Base-by-base conservation (phyloP, 2,888 invertebrate genomes). In the Caenorhabditis macrosperma region DNA sequence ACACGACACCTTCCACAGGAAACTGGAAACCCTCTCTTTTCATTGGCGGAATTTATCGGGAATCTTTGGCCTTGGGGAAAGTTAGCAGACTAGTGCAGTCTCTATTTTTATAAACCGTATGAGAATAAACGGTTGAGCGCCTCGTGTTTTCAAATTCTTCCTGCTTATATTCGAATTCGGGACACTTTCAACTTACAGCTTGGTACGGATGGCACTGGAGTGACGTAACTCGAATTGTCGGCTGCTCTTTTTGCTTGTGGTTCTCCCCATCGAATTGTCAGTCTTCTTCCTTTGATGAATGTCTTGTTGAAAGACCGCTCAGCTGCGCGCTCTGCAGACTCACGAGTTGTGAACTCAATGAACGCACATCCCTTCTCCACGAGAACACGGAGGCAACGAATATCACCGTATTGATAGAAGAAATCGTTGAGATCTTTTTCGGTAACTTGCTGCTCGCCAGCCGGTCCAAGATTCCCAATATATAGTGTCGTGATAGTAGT, bases 331-430 rank as follows among this genome's bases (percentile, higher is more conserved):
- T 99, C 99, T 0, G 98, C 95, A 0, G 97, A 94, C 59, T 93
- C 93, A 69, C 99, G 93, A 6, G 94, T 94, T 0, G 97, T 97
- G 91, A 96, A 99, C 91, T 97, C 97, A 2, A 99, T 95, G 91
- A 99, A 99, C 0, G 97, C 96, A 92, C 98, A 98, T 84, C 92
- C 92, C 87, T 98, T 97, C 83, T 96, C 94, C 0, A 95, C 94
- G 9, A 98, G 95, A 86, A 98, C 93, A 10, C 96, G 96, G 22
- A 99, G 93, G 0, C 95, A 95, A 86, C 99, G 94, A 78, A 99
- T 96, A 92, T 99, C 99, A 17, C 99, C 99, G 92, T 95, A 98
- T 91, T 99, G 98, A 92, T 99, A 99, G 92, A 99, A 99, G 90
- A 97, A 95, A 90, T 97, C 96, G 82, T 86, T 84, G 7, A 98